Base-by-base conservation (phyloP, 1,140 invertebrate genomes). In the Aphis gossypii region DNA sequence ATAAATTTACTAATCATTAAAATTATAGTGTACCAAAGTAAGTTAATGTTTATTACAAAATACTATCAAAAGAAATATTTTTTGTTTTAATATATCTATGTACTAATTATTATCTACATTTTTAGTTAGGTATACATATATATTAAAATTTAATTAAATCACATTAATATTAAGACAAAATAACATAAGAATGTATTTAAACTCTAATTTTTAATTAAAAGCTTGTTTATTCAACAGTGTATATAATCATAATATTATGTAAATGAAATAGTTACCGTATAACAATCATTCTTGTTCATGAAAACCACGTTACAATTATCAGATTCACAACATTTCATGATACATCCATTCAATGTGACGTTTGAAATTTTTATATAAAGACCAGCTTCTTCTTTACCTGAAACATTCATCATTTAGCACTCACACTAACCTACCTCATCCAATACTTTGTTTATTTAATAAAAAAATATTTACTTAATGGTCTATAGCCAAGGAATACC, bases 291-390 rank as follows among this genome's bases (percentile, higher is more conserved):
- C 94, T 98, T 97, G 93, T 96, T 96, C 95, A 97, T 97, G 94
- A 98, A 97, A 9, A 97, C 97, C 94, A 98, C 96, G 95, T 98
- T 97, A 95, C 98, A 98, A 4, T 95, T 94, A 1, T 96, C 95
- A 76, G 96, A 95, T 1, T 95, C 95, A 95, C 98, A 98, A 95
- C 98, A 98, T 60, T 96, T 96, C 94, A 96, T 95, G 8, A 98
- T 96, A 95, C 98, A 98, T 87, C 96, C 95, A 91, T 96, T 96
- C 9, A 97, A 95, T 30, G 95, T 96, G 30, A 96, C 94, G 56
- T 96, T 95, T 35, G 95, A 95, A 93, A 96, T 96, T 94, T 97
- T 96, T 56, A 95, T 96, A 94, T 96, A 97, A 90, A 96, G 96
- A 23, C 97, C 97, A 90, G 96, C 96, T 88, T 96, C 96, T 92